phyloP scores from a whole-genome alignment of 1,140 invertebrate species.

The Asbolus verrucosus region DNA sequence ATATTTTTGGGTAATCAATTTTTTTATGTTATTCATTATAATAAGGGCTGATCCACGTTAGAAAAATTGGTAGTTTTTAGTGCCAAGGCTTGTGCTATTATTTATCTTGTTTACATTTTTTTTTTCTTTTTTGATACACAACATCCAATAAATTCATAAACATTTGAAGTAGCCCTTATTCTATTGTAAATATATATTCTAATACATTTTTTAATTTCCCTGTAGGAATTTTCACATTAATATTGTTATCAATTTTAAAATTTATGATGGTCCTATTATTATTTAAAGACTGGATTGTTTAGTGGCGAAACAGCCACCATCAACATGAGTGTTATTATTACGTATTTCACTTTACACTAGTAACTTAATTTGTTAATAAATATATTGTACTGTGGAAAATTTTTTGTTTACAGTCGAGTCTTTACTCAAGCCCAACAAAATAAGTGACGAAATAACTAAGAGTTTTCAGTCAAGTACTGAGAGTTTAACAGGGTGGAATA shows the following conservation, averaged over 20 bases:
- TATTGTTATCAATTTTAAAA: constrained; percentile 31
- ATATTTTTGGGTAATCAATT: constrained; percentile 30
- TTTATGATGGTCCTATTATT: constrained; percentile 36
- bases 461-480: too few species aligned
- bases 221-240: constrained; percentile 34
- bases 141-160: constrained; percentile 24
- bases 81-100: constrained; percentile 34
- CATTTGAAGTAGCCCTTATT: constrained; percentile 18
- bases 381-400: constrained; percentile 24
- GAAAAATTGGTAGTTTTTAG: constrained; percentile 30
- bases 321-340: constrained; percentile 18
- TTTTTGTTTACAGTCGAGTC: background rate
- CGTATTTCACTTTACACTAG: constrained; percentile 34
- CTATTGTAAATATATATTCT: constrained; percentile 21
- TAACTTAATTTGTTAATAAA: constrained; percentile 37
- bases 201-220: constrained; percentile 13
- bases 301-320: background rate
- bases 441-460: too few species aligned
- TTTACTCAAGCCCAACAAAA: too few species aligned
- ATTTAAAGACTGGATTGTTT: constrained; percentile 44
- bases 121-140: background rate
- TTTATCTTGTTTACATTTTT: constrained; percentile 12
- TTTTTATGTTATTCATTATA: constrained; percentile 3
- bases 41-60: constrained; percentile 13
- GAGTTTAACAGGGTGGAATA: too few species aligned